Percentiles rank a stretch among this genome's conserved stretches.
Conservation (phyloP, 2,113 vertebrate species). For the Crotalus helleri region DNA sequence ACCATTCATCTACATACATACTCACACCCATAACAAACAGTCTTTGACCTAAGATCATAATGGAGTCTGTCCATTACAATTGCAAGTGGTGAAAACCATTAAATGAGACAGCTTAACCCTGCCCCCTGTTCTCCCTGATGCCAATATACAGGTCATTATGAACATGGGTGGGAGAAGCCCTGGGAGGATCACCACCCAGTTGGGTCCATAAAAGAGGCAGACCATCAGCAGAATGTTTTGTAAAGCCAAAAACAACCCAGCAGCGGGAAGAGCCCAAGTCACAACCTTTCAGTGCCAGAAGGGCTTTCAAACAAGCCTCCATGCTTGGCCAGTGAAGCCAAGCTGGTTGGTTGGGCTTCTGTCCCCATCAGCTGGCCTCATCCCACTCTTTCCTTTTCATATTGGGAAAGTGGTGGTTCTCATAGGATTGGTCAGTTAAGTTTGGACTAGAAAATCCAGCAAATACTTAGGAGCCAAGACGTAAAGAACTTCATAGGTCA, state of each 20-base stretch:
- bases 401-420: neutral
- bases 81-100: neutral
- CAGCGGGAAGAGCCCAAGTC: neutral
- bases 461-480: neutral
- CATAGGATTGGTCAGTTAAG: neutral
- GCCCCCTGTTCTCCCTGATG: neutral
- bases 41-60: neutral
- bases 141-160: neutral
- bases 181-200: neutral
- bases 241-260: neutral
- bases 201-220: neutral
- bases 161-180: neutral
- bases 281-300: neutral
- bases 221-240: neutral
- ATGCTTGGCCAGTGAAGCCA: neutral
- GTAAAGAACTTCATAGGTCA: neutral
- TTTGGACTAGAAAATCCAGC: neutral
- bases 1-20: too few relatives aligned
- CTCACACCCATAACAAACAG: too few relatives aligned
- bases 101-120: neutral
- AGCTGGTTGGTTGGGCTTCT: neutral
- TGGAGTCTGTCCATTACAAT: neutral
- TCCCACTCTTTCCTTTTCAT: neutral
- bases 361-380: neutral
- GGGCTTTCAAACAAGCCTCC: neutral